A percentile compares a stretch with the other conserved stretches of the same genome.
Evolutionary conservation across 2,113 vertebrate genomes (phyloP).

Genomic region (Salvelinus sp.): DNA sequence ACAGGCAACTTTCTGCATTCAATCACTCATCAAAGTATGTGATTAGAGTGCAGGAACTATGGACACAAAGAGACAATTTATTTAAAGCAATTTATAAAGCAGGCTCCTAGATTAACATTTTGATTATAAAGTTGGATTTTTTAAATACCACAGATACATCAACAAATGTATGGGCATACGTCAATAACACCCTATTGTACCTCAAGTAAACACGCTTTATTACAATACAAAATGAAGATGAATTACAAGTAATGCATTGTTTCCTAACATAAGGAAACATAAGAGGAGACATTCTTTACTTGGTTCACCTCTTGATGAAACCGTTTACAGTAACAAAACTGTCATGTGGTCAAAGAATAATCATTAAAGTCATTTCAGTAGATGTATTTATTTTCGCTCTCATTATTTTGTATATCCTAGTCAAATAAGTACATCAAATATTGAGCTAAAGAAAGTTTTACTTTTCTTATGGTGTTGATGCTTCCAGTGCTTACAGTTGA

Average conservation of each 20-base stretch:
- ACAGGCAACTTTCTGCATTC: slow-evolving; percentile 29
- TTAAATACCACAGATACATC: neutral
- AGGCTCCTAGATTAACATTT: slow-evolving; percentile 2
- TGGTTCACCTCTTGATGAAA: slow-evolving; percentile 26
- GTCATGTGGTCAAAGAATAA: slow-evolving; percentile 14
- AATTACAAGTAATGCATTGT: slow-evolving; percentile 5
- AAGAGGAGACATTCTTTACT: slow-evolving; percentile 13
- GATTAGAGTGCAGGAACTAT: slow-evolving; percentile 15
- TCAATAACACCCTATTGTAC: neutral
- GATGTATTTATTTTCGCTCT: slow-evolving; percentile 35
- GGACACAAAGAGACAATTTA: slow-evolving; percentile 14
- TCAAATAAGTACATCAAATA: slow-evolving; percentile 22
- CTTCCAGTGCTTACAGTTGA: slow-evolving; percentile 11
- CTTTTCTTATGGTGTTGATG: slow-evolving; percentile 6
- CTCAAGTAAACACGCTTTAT: neutral
- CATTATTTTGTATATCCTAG: slow-evolving; percentile 41
- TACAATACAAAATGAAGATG: slow-evolving; percentile 9
- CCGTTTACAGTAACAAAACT: slow-evolving; percentile 20
- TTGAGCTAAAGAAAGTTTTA: slow-evolving; percentile 31
- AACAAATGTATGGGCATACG: neutral
- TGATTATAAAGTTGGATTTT: neutral
- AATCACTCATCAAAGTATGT: slow-evolving; percentile 35
- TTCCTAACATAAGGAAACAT: slow-evolving; percentile 11
- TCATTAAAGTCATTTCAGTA: slow-evolving; percentile 29
- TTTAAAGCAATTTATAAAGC: neutral